Evolutionary conservation across 2,797 vertebrate species (phyloP), one percentile per base, ranked within the genome.

Genomic region (Pseudomugil tenellus): DNA sequence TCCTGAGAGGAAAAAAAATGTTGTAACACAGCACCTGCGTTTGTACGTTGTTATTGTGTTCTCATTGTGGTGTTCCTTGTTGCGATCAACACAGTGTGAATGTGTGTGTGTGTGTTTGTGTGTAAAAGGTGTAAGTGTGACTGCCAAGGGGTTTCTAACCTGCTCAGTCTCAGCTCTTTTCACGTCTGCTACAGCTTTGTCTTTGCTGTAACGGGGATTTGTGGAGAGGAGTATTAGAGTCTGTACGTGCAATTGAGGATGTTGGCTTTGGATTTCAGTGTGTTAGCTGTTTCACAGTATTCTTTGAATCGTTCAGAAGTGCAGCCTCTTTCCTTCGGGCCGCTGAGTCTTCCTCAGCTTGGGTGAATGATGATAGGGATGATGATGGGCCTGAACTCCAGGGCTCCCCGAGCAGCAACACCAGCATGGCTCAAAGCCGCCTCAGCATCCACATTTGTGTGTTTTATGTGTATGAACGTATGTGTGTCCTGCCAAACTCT

Each of bases 311-410:
- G 71, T 69, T 92, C 77, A 90, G 85, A 85, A 79, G 74, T 68
- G 62, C 46, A 81, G 83, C 59, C 63, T 66, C 6, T 63, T 73
- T 86, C 85, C 88, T 87, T 51, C n/a, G 55, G 81, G 88, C 70
- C 41, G 73, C 76, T 77, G 79, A 83, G 72, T 83, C 71, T 89
- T 85, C 78, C 84, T 81, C 76, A 76, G 87, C 76, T 86, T 87
- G 79, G 79, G 79, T 82, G 85, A 90, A 89, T 80, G 84, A 88
- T 87, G 89, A 85, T 87, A 80, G 67, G 74, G 80, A 83, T 84
- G 86, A 81, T 88, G 86, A 91, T 89, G 85, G n/a, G 85, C 82
- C 85, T 84, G 88, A 88, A 87, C 88, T 91, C 87, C 84, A 90
- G 89, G 89, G 86, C 85, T 84, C 83, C 70, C 67, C 81, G 53